Evolutionary conservation across 2,797 vertebrate genomes (phyloP).

Genomic region (Calcarius lapponicus): DNA sequence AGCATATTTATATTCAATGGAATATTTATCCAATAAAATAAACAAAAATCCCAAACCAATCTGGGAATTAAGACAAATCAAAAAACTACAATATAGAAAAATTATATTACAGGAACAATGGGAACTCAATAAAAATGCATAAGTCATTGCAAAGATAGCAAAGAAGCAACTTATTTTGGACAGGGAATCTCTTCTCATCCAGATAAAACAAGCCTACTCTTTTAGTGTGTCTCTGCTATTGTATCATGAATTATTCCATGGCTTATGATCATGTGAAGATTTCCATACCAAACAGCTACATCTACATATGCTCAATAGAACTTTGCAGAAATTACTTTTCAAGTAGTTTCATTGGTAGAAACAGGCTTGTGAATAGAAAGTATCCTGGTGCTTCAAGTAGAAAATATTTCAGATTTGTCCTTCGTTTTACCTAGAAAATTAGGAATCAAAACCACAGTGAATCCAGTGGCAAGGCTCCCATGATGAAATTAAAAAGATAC

Average conservation of each 20-base stretch:
- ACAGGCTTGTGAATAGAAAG: not conserved
- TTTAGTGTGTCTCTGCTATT: not conserved
- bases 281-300: not conserved
- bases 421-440: conserved; percentile 12
- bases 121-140: not conserved
- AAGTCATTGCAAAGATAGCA: not conserved
- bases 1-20: not conserved
- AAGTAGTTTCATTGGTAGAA: not conserved
- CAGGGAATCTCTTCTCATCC: not conserved
- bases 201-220: not conserved
- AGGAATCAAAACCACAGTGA: not conserved
- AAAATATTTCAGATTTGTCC: not conserved
- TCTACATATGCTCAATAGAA: not conserved
- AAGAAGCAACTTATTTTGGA: not conserved
- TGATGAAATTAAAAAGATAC: conserved; percentile 20
- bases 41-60: not conserved
- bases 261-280: not conserved
- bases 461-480: not conserved
- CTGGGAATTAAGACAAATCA: not conserved
- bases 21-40: not conserved
- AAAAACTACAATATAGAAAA: not conserved
- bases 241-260: not conserved
- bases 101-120: not conserved
- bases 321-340: not conserved
- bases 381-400: not conserved